Percentiles rank a stretch among this genome's conserved stretches.
phyloP scores from a whole-genome alignment of 2,113 vertebrate genomes.

The Dromiciops gliroides region DNA sequence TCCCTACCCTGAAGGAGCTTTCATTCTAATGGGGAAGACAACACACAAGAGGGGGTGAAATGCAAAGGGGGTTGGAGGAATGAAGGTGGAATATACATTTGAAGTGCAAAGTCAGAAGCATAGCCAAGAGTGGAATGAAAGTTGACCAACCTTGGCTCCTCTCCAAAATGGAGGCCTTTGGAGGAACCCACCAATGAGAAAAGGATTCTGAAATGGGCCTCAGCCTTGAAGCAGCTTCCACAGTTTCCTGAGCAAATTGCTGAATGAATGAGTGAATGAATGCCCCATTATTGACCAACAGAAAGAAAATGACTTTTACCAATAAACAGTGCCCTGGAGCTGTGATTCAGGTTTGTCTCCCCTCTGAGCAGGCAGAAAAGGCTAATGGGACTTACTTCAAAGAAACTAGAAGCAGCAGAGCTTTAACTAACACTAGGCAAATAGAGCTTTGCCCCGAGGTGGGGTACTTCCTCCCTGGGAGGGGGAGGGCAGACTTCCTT shows the following conservation, averaged over 20 bases:
- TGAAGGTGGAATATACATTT: background rate
- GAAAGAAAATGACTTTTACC: background rate
- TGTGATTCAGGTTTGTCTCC: background rate
- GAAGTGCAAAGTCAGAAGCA: background rate
- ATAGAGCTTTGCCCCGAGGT: background rate
- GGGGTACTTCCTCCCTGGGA: background rate
- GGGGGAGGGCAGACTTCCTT: background rate
- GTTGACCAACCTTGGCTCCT: background rate
- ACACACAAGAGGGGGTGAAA: background rate
- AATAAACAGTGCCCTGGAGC: background rate
- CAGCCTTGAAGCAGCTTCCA: background rate
- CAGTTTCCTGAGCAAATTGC: background rate
- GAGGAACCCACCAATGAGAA: background rate
- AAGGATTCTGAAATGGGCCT: background rate
- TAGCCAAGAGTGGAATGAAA: background rate
- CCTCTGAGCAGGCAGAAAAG: background rate
- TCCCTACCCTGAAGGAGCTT: background rate
- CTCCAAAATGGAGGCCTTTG: background rate
- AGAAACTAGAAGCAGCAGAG: too few relatives aligned
- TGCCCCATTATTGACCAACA: background rate
- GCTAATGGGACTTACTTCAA: background rate
- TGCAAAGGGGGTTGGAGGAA: background rate
- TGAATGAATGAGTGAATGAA: background rate
- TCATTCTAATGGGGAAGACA: background rate
- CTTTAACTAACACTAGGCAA: background rate